Evolutionary conservation across 2,888 invertebrate species (phyloP).

Genomic region (Eupithecia pulchellata): DNA sequence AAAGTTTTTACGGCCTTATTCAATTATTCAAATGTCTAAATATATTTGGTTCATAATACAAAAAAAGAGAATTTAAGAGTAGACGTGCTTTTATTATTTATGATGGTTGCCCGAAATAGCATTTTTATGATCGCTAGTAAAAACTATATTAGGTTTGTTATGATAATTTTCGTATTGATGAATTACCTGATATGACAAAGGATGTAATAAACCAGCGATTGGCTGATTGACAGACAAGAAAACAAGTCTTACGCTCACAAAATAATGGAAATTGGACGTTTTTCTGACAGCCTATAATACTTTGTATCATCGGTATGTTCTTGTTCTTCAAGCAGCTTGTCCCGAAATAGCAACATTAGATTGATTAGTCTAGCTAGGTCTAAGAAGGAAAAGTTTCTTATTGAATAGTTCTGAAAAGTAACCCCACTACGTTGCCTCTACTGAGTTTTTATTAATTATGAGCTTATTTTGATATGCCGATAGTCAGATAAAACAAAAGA

Average conservation of each 20-base stretch:
- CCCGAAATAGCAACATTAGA: neutral
- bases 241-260: neutral
- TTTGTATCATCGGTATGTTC: no score
- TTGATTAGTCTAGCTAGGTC: neutral
- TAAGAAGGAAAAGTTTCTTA: neutral
- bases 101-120: slow-evolving; percentile 15
- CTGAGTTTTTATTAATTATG: no score
- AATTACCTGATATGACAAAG: neutral
- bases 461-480: neutral
- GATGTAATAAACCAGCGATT: neutral
- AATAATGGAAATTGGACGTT: neutral
- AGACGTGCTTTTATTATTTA: slow-evolving; percentile 12
- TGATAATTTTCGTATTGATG: neutral
- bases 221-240: neutral
- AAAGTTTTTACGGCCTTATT: slow-evolving; percentile 49
- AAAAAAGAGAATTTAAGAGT: slow-evolving; percentile 14
- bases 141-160: slow-evolving; percentile 4
- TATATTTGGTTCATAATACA: slow-evolving; percentile 33
- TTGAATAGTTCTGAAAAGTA: neutral
- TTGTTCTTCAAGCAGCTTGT: no score
- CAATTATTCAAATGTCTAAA: slow-evolving; percentile 44
- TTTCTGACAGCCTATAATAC: no score
- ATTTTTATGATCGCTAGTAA: slow-evolving; percentile 17
- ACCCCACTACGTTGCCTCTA: neutral
- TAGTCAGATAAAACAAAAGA: neutral